Evolutionary conservation across 1,140 invertebrate species (phyloP), one percentile per base, ranked within the genome.

Genomic region (Agraylea sexmaculata): DNA sequence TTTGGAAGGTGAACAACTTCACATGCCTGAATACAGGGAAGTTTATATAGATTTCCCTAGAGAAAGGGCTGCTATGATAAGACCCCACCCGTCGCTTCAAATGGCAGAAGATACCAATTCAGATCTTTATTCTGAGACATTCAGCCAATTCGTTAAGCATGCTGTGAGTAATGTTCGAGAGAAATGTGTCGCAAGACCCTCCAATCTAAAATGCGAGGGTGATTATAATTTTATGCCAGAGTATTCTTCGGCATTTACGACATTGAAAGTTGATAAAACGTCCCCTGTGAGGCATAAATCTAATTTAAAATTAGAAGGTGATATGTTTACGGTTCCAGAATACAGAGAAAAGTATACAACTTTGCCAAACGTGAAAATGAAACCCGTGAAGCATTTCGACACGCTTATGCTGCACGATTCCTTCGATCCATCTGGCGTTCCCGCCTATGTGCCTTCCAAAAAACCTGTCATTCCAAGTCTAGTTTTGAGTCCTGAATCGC

Each of bases 121-220:
- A 43, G 29, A 46, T 23, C n/a, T 29, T 2, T 41, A 16, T 28
- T 46, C 47, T 10, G 47, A 49, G 36, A 49, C 47, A 7, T 15
- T 49, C 16, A 43, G 37, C 34, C 35, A 49, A 31, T 49, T 49
- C 21, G 42, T 43, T n/a, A 19, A 46, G 25, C 47, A 49, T 29
- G 34, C 37, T 23, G 44, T 62, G 3, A 58, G 60, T 0, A 57
- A 50, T 0, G 51, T 52, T 40, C 60, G 58, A 47, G 60, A 63
- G 0, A 61, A 66, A 42, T 40, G 58, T 17, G 46, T 64, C 5
- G 54, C 57, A 21, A 62, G 59, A 41, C 47, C 46, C 29, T 51
- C 62, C 1, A 58, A 64, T 28, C 45, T 68, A 4, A 65, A 56
- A 42, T 51, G 65, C 17, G 65, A 68, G 33, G 65, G 65, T 0